Percentiles rank a stretch among this genome's conserved stretches.
phyloP scores from a whole-genome alignment of 2,113 vertebrate genomes.

The Ramphastos sulfuratus region DNA sequence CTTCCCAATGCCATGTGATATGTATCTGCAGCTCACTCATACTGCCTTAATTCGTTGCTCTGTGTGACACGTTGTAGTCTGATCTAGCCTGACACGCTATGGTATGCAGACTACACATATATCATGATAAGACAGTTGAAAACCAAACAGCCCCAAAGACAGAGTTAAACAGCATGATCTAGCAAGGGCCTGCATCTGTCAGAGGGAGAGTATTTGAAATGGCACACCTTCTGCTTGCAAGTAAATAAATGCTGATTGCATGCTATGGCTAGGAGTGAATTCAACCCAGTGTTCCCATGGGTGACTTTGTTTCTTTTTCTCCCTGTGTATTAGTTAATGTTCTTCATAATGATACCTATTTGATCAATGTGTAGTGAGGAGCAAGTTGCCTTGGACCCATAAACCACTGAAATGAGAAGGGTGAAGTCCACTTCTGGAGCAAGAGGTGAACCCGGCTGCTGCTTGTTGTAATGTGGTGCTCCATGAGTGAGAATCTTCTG shows the following conservation, averaged over 20 bases:
- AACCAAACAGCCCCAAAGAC: conserved; percentile 41
- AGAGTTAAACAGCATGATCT: conserved; percentile 4
- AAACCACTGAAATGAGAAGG: background rate
- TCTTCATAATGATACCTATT: background rate
- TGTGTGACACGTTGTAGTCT: conserved; percentile 54
- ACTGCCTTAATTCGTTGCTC: conserved; percentile 57
- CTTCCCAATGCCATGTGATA: conserved; percentile 17
- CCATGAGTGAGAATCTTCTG: background rate
- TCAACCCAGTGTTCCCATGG: background rate
- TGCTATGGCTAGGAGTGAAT: background rate
- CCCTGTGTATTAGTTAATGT: background rate
- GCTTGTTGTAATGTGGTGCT: background rate
- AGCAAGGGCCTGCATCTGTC: background rate
- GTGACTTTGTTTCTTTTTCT: background rate
- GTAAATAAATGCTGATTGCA: background rate
- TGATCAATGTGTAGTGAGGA: background rate
- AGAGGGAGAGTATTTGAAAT: conserved; percentile 1
- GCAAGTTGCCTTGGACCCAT: background rate
- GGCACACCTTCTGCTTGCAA: conserved; percentile 41
- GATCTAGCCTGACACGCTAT: conserved; percentile 52
- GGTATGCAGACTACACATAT: conserved; percentile 8
- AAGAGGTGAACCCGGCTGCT: background rate
- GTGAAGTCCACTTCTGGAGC: background rate
- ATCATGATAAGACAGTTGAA: conserved; percentile 53
- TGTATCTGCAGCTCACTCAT: conserved; percentile 49